These are phyloP conservation scores for Drepana arcuata DNA, from an alignment of 1,140 invertebrate species.

Conservation along the genomic window DNA sequence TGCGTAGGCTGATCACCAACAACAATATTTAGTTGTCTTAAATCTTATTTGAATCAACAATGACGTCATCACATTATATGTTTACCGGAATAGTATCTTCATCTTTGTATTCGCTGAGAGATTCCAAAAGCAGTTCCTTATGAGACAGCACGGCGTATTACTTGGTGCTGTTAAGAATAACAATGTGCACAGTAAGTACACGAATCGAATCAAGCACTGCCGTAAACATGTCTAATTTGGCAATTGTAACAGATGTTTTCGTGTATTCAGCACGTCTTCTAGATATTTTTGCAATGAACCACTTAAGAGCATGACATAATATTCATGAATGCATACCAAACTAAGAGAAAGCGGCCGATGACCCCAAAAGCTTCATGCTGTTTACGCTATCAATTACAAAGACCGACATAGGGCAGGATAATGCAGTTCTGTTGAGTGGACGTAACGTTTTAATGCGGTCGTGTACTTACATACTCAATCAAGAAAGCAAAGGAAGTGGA, in stretches of 20 bases:
- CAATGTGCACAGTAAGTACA: conserved; percentile 22
- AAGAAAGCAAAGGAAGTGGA: conserved; percentile 31
- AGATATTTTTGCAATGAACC: conserved; percentile 2
- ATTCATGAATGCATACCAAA: conserved; percentile 31
- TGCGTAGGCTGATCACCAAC: no score
- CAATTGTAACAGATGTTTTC: conserved; percentile 2
- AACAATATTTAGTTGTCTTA: no score
- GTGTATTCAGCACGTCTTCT: conserved; percentile 4
- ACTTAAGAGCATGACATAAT: conserved; percentile 34
- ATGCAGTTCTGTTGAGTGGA: conserved; percentile 8
- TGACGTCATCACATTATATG: no score
- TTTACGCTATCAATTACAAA: conserved; percentile 25
- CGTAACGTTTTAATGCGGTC: conserved; percentile 14
- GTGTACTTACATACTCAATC: conserved; percentile 19
- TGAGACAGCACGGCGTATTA: conserved; percentile 24
- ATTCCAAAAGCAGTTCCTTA: conserved; percentile 30
- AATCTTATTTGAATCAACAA: no score
- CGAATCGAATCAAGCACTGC: no score
- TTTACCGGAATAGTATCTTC: conserved; percentile 2
- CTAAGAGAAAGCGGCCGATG: conserved; percentile 45
- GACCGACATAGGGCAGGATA: conserved; percentile 13
- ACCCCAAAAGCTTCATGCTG: conserved; percentile 32
- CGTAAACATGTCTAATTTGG: conserved; percentile 11
- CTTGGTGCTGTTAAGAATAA: conserved; percentile 14
- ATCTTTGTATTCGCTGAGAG: conserved; percentile 28